Evolutionary conservation across 2,888 invertebrate species (phyloP), one percentile per base, ranked within the genome.

Genomic region (Metellina segmentata): DNA sequence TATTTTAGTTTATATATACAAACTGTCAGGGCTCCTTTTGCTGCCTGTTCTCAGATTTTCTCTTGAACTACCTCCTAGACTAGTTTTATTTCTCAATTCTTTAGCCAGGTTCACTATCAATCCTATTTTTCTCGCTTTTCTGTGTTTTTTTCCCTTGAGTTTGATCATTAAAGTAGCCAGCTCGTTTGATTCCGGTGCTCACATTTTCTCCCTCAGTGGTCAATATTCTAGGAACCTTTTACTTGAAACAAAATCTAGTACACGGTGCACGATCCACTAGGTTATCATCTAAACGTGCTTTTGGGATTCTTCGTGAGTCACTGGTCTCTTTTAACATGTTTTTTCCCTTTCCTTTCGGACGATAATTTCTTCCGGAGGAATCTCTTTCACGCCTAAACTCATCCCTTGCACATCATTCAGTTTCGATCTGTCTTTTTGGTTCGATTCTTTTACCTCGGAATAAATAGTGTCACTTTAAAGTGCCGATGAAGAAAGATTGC

Each of bases 201-300:
- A 81, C 90, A 90, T 90, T 90, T 90, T 86, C 90, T 77, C 72
- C 86, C 53, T 71, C 75, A 69, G 69, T 86, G 90, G 81, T 85
- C 90, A 90, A 90, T 86, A 86, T 81, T 81, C 90, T 70, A 75
- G 85, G 81, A 85, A 52, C 34, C 70, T 86, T 86, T 85, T 79
- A 86, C 86, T 90, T 86, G 90, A 90, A 90, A 90, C 90, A 90
- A 86, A 90, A 90, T 90, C 90, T 81, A 85, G 86, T 81, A 90
- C 85, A 90, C 90, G 70, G 48, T 85, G 90, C 81, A 90, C 86
- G 90, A 90, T 90, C 75, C 70, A 82, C 81, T 86, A 81, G 85
- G 85, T 90, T 90, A 86, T 86, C 90, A 81, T 90, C 77, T 79
- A 81, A 90, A 90, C 85, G 85, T 90, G 90, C 85, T 90, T 90